Conservation (phyloP, 1,140 invertebrate genomes). For the Diorhabda carinulata region DNA sequence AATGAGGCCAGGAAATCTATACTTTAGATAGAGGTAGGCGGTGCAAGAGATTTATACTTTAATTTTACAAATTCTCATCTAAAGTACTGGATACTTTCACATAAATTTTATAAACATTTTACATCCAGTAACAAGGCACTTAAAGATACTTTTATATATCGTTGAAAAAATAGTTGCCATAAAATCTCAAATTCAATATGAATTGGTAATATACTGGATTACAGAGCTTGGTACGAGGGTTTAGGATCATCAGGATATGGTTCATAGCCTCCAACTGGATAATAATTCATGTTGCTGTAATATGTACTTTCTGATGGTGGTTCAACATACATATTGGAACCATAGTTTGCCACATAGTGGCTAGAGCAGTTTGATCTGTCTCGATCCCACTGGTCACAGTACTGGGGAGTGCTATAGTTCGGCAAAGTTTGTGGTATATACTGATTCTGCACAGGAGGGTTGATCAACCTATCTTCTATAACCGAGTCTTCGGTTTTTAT, state of each 20-base stretch:
- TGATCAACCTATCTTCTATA: background rate
- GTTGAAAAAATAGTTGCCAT: too few species aligned
- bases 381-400: conserved; percentile 6
- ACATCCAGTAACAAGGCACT: too few species aligned
- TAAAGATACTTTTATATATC: too few species aligned
- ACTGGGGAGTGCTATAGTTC: conserved; percentile 1
- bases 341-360: background rate
- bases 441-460: conserved; percentile 9
- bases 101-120: too few species aligned
- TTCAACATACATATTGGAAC: background rate
- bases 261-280: background rate
- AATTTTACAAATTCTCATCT: too few species aligned
- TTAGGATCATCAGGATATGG: background rate
- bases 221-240: background rate
- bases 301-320: background rate
- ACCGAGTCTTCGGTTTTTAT: conserved; percentile 5
- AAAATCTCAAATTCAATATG: too few species aligned
- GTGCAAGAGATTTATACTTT: too few species aligned
- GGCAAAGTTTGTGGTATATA: background rate
- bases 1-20: too few species aligned
- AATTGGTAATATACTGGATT: too few species aligned
- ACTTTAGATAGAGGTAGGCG: too few species aligned
- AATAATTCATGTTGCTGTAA: conserved; percentile 4
- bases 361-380: background rate
- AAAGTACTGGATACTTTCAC: too few species aligned